A percentile compares a stretch with the other conserved stretches of the same genome.
Evolutionary conservation across 2,113 vertebrate genomes (phyloP).

Genomic region (Gobio gobio): DNA sequence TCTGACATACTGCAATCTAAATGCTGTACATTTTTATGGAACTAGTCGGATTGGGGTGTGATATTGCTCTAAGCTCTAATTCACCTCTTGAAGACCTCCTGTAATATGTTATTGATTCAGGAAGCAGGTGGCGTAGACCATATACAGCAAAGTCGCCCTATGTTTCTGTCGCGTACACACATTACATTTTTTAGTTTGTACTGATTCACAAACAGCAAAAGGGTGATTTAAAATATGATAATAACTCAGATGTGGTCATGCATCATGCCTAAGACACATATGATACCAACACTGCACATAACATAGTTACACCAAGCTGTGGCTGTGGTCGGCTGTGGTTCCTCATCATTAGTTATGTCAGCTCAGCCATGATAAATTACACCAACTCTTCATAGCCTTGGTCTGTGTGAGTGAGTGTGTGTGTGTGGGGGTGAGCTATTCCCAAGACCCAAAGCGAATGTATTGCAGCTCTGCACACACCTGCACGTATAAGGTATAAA

Average conservation of each 20-base stretch:
- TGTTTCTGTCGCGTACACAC: not conserved
- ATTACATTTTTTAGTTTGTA: not conserved
- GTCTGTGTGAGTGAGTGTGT: not conserved
- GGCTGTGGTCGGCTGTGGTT: conserved; percentile 41
- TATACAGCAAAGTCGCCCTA: conserved; percentile 9
- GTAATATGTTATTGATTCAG: conserved; percentile 71
- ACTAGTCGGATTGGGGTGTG: not conserved
- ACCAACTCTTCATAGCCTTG: conserved; percentile 32
- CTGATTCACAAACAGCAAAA: conserved; percentile 11
- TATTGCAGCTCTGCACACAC: not conserved
- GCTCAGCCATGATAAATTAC: conserved; percentile 53
- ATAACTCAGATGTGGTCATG: conserved; percentile 11
- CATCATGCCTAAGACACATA: conserved; percentile 1
- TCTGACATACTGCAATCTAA: not conserved
- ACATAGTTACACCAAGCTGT: not conserved
- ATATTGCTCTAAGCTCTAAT: conserved; percentile 13
- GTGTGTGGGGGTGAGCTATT: not conserved
- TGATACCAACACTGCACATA: not conserved
- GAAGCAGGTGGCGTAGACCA: conserved; percentile 47
- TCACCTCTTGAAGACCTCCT: conserved; percentile 57
- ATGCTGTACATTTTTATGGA: not conserved
- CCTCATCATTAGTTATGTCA: conserved; percentile 59
- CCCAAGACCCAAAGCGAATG: not conserved
- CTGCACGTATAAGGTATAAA: not conserved
- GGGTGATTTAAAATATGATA: conserved; percentile 15